Conservation (phyloP, 1,140 invertebrate genomes). For the Macrostomum lignano region DNA sequence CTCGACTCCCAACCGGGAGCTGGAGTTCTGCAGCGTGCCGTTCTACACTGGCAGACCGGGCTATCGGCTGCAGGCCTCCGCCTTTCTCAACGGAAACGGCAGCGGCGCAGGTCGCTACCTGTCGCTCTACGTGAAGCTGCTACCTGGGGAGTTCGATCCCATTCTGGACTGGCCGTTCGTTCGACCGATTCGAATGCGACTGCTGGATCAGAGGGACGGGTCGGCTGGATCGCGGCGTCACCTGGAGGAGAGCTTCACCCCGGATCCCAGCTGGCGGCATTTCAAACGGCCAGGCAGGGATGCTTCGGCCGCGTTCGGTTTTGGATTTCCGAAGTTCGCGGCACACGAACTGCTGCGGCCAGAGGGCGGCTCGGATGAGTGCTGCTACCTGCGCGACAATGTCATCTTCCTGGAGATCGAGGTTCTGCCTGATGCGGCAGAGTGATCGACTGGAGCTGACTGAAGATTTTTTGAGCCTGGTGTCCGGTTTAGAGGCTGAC, state of each 20-base stretch:
- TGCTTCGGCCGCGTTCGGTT: too few species aligned
- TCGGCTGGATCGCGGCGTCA: too few species aligned
- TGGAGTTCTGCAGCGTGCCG: conserved; percentile 58
- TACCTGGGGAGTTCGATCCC: conserved; percentile 73
- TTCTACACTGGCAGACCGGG: conserved; percentile 81
- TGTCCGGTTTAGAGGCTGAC: too few species aligned
- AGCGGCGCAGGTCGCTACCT: conserved; percentile 63
- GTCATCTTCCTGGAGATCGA: too few species aligned
- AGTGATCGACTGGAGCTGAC: too few species aligned
- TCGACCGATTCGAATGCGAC: conserved; percentile 63
- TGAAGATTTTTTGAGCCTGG: too few species aligned
- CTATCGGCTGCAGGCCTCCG: conserved; percentile 64
- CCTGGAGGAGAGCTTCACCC: conserved; percentile 67
- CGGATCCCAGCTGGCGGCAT: conserved; percentile 72
- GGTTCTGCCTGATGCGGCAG: too few species aligned
- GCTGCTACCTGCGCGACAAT: too few species aligned
- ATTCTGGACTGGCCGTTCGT: conserved; percentile 72
- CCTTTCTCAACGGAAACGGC: conserved; percentile 75
- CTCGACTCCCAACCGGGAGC: conserved; percentile 11
- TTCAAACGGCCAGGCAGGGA: too few species aligned
- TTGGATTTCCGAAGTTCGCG: too few species aligned
- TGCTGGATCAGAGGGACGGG: conserved; percentile 53
- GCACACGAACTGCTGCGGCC: too few species aligned
- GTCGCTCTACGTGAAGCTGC: conserved; percentile 69
- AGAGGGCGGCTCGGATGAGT: too few species aligned